Percentiles rank a stretch among this genome's conserved stretches.
These are phyloP conservation scores for Cyrtodaria siliqua DNA, from an alignment of 2,888 invertebrate genomes.

Conservation along the genomic window DNA sequence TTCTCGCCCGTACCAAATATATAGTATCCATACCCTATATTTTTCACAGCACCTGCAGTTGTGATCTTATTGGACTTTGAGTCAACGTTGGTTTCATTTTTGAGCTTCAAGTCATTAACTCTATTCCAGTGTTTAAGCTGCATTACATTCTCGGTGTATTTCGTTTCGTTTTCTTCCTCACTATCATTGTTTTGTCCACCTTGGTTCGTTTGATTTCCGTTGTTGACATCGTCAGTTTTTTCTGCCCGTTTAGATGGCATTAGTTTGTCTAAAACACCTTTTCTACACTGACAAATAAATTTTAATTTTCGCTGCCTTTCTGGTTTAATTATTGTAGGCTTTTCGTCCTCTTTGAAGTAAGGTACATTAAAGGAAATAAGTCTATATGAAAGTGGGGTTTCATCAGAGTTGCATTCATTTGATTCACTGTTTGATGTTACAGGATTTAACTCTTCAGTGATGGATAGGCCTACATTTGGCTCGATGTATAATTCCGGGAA, in stretches of 20 bases:
- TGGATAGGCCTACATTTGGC: too few species aligned
- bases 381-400: conserved; percentile 7
- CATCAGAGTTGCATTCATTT: neutral
- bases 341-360: conserved; percentile 22
- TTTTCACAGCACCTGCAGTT: too few species aligned
- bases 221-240: neutral
- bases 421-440: too few species aligned
- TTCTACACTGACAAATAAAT: conserved; percentile 17
- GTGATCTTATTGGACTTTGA: too few species aligned
- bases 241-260: neutral
- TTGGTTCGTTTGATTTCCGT: neutral
- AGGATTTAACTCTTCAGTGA: too few species aligned
- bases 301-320: conserved; percentile 2
- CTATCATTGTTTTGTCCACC: neutral
- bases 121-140: too few species aligned
- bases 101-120: too few species aligned
- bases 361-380: conserved; percentile 40
- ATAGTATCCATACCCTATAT: conserved; percentile 43
- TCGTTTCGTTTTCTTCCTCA: neutral
- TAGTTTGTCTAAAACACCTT: conserved; percentile 1
- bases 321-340: neutral
- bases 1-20: conserved; percentile 46
- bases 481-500: too few species aligned
- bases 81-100: too few species aligned
- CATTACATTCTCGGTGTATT: conserved; percentile 2